Evolutionary conservation across 2,113 vertebrate species (phyloP).

Genomic region (Hyaena hyaena): DNA sequence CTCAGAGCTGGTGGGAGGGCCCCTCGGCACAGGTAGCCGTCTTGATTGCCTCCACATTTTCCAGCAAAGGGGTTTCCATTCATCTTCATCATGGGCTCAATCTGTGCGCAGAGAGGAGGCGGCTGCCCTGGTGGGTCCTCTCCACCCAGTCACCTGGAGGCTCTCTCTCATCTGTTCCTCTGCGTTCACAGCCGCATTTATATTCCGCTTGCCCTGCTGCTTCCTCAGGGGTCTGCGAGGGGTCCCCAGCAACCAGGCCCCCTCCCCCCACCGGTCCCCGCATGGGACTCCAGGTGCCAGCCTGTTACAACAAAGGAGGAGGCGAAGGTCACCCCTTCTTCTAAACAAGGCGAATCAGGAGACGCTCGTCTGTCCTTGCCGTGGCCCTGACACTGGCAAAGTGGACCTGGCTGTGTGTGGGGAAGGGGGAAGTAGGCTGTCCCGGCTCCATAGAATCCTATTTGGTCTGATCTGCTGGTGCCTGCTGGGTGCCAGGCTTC

Average conservation of each 20-base stretch:
- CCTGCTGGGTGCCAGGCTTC: neutral
- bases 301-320: neutral
- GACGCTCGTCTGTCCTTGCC: neutral
- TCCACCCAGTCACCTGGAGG: conserved; percentile 66
- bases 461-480: neutral
- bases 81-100: conserved; percentile 71
- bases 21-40: neutral
- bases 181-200: neutral
- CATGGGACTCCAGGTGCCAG: neutral
- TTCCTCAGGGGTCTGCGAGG: neutral
- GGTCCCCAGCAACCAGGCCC: neutral
- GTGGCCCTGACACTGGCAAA: neutral
- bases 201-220: neutral
- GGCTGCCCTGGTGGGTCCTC: neutral
- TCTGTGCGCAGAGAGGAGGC: conserved; percentile 56
- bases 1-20: neutral
- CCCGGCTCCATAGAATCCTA: neutral
- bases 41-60: conserved; percentile 18
- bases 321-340: neutral
- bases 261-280: neutral
- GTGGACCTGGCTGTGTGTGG: rapidly evolving
- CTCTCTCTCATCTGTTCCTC: conserved; percentile 50
- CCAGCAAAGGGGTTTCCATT: conserved; percentile 62
- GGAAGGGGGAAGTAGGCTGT: neutral
- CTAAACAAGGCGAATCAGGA: neutral